These are phyloP conservation scores for Phenganax marumi DNA, from an alignment of 92 coral and sea anemone genomes.

Conservation along the genomic window DNA sequence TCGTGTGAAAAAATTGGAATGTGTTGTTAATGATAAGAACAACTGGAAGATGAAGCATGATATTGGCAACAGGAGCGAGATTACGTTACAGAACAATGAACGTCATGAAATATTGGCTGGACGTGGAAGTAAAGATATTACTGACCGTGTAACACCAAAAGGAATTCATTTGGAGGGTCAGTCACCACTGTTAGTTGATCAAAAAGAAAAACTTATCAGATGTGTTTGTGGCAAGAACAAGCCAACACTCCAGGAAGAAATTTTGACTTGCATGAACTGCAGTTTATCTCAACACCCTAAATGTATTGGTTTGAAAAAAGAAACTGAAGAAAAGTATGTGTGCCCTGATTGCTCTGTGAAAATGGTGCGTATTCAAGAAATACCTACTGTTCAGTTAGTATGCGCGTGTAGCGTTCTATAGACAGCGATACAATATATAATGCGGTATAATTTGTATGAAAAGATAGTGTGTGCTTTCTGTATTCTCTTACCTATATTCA, in stretches of 20 bases:
- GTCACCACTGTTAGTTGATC: not conserved
- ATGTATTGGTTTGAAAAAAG: slow-evolving; percentile 56
- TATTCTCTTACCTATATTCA: no score
- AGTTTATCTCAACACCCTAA: slow-evolving; percentile 61
- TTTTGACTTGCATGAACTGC: slow-evolving; percentile 66
- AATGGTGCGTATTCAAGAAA: slow-evolving; percentile 23
- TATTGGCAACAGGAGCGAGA: no score
- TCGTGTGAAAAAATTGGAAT: no score
- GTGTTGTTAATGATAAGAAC: no score
- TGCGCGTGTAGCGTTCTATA: not conserved
- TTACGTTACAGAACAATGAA: not conserved
- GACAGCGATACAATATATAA: no score
- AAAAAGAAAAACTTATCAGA: slow-evolving; percentile 44
- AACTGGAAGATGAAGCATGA: no score
- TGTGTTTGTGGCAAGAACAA: slow-evolving; percentile 73
- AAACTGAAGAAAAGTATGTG: not conserved
- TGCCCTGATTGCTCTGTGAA: slow-evolving; percentile 54
- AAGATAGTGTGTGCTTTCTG: no score
- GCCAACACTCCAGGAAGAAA: slow-evolving; percentile 34
- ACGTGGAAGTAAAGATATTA: not conserved
- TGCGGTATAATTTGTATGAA: no score
- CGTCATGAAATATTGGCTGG: not conserved
- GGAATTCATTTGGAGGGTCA: not conserved
- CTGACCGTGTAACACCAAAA: not conserved
- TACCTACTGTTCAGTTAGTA: not conserved